These are phyloP conservation scores for Trimorus sp. DNA, from an alignment of 2,888 invertebrate species.

Conservation along the genomic window DNA sequence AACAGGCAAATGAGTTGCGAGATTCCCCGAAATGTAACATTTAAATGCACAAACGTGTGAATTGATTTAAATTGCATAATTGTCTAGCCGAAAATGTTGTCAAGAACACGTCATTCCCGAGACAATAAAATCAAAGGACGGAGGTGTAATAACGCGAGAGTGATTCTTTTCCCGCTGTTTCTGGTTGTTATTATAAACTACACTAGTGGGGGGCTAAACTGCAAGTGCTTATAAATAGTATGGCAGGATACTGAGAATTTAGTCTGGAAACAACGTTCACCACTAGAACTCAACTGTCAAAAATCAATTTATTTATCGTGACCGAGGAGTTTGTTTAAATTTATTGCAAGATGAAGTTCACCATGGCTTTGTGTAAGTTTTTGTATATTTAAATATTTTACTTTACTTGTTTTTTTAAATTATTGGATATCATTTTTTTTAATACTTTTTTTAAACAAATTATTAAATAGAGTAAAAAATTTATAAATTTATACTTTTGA, in stretches of 20 bases:
- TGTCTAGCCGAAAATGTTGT: slow-evolving; percentile 3
- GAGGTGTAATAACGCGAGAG: no score
- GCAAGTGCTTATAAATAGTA: slow-evolving; percentile 59
- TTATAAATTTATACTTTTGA: no score
- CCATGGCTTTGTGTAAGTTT: slow-evolving; percentile 20
- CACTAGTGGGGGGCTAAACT: slow-evolving; percentile 38
- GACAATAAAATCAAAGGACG: slow-evolving; percentile 18
- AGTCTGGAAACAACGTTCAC: slow-evolving; percentile 39
- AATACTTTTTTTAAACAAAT: no score
- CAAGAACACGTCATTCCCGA: slow-evolving; percentile 3
- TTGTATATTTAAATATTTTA: no score
- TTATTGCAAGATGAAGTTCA: slow-evolving; percentile 27
- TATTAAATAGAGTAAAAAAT: no score
- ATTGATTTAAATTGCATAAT: slow-evolving; percentile 18
- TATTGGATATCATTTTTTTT: no score
- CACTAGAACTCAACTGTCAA: slow-evolving; percentile 14
- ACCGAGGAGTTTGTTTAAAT: background rate
- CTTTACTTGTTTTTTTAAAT: no score
- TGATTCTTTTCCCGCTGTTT: slow-evolving; percentile 18
- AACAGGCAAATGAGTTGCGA: no score
- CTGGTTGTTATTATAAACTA: slow-evolving; percentile 39
- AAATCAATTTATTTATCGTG: background rate
- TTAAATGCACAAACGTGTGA: slow-evolving; percentile 14
- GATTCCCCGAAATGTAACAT: background rate
- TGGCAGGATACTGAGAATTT: slow-evolving; percentile 54